Evolutionary conservation across 1,140 invertebrate species (phyloP).

Genomic region (Hypothenemus hampei): DNA sequence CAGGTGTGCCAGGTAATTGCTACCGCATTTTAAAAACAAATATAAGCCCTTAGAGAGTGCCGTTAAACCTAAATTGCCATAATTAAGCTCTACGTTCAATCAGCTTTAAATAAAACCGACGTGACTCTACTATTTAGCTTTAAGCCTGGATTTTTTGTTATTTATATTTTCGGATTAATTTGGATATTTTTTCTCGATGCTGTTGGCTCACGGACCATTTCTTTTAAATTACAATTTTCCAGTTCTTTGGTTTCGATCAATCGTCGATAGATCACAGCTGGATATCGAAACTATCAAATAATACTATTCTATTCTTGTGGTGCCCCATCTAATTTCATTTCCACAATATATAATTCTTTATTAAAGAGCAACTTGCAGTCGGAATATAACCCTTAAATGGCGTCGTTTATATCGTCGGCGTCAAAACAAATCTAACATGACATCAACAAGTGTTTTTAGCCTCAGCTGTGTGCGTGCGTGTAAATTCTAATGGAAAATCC

Average conservation of each 20-base stretch:
- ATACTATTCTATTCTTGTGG: neutral
- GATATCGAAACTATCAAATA: constrained; percentile 1
- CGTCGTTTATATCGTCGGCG: constrained; percentile 8
- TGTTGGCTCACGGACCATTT: neutral
- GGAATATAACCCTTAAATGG: constrained; percentile 8
- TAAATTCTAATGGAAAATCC: constrained; percentile 12
- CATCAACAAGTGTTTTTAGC: constrained; percentile 16
- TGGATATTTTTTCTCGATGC: neutral
- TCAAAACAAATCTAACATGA: constrained; percentile 18
- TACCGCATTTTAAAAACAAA: too few species aligned
- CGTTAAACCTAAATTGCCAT: too few species aligned
- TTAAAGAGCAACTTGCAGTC: constrained; percentile 3
- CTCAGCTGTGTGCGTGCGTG: constrained; percentile 10
- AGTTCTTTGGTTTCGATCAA: constrained; percentile 5
- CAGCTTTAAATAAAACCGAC: too few species aligned
- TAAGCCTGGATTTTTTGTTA: too few species aligned
- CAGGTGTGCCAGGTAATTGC: too few species aligned
- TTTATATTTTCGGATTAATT: neutral
- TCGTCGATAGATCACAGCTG: neutral
- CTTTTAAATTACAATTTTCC: constrained; percentile 2
- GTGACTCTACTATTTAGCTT: too few species aligned
- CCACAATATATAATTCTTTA: constrained; percentile 14
- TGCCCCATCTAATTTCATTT: constrained; percentile 2
- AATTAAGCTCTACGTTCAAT: too few species aligned
- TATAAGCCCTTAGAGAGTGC: too few species aligned